A percentile compares a stretch with the other conserved stretches of the same genome.
These are phyloP conservation scores for Sphaeridia pumilis DNA, from an alignment of 2,888 invertebrate species.

Conservation along the genomic window DNA sequence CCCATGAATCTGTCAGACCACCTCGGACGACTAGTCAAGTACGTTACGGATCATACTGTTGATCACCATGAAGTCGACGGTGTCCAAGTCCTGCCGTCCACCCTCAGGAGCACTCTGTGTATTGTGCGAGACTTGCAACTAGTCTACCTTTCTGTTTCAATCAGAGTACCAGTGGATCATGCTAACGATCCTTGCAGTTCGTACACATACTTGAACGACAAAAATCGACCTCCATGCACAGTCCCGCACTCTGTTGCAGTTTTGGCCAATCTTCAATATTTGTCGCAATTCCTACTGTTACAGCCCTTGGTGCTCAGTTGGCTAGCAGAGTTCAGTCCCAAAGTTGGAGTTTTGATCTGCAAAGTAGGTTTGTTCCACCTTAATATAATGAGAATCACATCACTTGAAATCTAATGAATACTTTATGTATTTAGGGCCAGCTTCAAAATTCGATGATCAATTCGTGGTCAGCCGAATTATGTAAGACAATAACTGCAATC, in stretches of 20 bases:
- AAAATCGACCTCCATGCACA: conserved; percentile 27
- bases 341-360: conserved; percentile 33
- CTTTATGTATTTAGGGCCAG: conserved; percentile 22
- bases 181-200: neutral
- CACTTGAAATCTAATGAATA: neutral
- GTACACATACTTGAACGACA: conserved; percentile 12
- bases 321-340: conserved; percentile 33
- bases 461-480: conserved; percentile 36
- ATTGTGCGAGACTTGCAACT: conserved; percentile 32
- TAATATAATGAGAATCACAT: neutral
- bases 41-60: conserved; percentile 35
- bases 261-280: conserved; percentile 28
- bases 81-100: conserved; percentile 20
- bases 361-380: conserved; percentile 19
- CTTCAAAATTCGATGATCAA: conserved; percentile 35
- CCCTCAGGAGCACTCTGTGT: conserved; percentile 31
- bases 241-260: conserved; percentile 35
- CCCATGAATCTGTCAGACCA: conserved; percentile 22
- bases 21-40: conserved; percentile 28
- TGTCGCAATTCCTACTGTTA: conserved; percentile 29
- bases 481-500: conserved; percentile 32
- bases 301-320: conserved; percentile 30
- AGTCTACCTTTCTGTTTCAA: conserved; percentile 30
- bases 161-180: conserved; percentile 28
- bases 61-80: conserved; percentile 33